Base-by-base conservation (phyloP, 2,888 invertebrate species). In the Dasypolia templi region DNA sequence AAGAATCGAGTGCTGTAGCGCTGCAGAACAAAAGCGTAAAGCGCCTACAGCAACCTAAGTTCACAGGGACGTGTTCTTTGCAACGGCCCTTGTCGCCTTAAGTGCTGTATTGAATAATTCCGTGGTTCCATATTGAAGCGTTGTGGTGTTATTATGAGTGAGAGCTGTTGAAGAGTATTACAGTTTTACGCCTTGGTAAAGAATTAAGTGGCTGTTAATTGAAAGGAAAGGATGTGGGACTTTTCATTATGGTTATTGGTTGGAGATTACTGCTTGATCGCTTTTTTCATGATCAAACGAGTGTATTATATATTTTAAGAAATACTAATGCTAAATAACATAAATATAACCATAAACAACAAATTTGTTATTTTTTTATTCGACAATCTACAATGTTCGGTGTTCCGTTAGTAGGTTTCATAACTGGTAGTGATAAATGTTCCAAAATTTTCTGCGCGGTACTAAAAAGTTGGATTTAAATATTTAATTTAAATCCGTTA, bases 51-150 rank as follows among this genome's bases (percentile, higher is more conserved):
- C 86, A 71, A 74, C 62, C 59, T 70, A 79, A 85, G 77, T 87
- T 85, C 49, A 39, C 17, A 67, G 63, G 32, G 63, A 59, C 69
- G 44, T 64, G 77, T 64, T 85, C 85, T 82, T 82, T 53, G 44
- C 58, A 64, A 75, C 32, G 32, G 51, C 53, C 68, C 82, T 81
- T 84, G 85, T 82, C 62, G 49, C 44, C 6, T 61, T 51, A 71
- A 81, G 87, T 77, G 81, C 64, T 64, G 79, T 87, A 87, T 86
- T 87, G 81, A 87, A 86, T 87, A 81, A 87, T 87, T 79, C 76
- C 69, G 72, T 63, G 77, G 66, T 67, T 72, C 56, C 74, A 64
- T 85, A 85, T 75, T 76, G 72, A 73, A 65, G 64, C 32, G 58
- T 55, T 59, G 53, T 74, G 59, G 74, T 73, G 68, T 49, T 64